These are phyloP conservation scores for Sminthurinus signatus DNA, from an alignment of 1,140 invertebrate genomes.

Conservation along the genomic window DNA sequence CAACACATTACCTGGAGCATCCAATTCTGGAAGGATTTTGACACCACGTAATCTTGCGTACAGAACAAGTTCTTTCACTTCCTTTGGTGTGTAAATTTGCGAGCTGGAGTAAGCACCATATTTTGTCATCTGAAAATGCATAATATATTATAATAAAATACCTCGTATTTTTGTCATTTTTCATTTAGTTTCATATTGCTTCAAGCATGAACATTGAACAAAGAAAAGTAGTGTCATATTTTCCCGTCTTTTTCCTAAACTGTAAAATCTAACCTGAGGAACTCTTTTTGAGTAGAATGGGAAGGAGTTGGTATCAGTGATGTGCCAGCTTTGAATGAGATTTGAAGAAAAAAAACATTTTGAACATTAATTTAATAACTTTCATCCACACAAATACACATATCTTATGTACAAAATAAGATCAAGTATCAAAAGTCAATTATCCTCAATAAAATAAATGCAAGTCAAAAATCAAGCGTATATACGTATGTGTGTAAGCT, in stretches of 20 bases:
- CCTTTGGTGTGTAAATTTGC: conserved; percentile 43
- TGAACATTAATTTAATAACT: too few relatives aligned
- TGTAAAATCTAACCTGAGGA: conserved; percentile 40
- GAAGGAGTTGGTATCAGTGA: conserved; percentile 45
- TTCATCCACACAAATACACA: too few relatives aligned
- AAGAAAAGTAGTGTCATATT: background rate
- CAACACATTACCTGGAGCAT: conserved; percentile 44
- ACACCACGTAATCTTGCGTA: conserved; percentile 45
- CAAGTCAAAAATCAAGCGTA: conserved; percentile 28
- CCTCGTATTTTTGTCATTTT: background rate
- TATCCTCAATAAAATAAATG: too few relatives aligned
- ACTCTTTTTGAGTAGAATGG: conserved; percentile 43
- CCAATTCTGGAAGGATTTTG: conserved; percentile 50
- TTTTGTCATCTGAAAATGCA: conserved; percentile 40
- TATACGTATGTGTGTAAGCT: too few relatives aligned
- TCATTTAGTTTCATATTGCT: background rate
- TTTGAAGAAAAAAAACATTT: too few relatives aligned
- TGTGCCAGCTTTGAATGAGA: too few relatives aligned
- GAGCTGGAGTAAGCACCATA: conserved; percentile 45
- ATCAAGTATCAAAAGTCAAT: too few relatives aligned
- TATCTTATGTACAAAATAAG: too few relatives aligned
- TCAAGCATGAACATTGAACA: background rate
- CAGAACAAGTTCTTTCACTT: conserved; percentile 43
- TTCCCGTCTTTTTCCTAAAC: background rate
- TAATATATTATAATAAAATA: background rate